Evolutionary conservation across 2,888 invertebrate genomes (phyloP).

Genomic region (Perizoma flavofasciatum): DNA sequence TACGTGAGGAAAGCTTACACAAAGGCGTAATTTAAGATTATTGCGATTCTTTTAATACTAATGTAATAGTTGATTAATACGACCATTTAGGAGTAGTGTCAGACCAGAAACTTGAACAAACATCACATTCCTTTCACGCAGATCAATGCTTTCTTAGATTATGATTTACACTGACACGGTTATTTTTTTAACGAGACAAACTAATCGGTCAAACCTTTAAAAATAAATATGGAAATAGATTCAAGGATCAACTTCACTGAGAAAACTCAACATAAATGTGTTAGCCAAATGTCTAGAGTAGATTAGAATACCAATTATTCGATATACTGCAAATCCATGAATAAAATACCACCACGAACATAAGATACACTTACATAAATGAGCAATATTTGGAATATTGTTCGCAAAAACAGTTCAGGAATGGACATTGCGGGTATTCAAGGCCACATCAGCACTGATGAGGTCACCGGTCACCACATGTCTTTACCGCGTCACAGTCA

Average conservation of each 20-base stretch:
- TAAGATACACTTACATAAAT: conserved; percentile 48
- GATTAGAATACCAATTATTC: conserved; percentile 27
- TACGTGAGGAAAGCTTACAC: neutral
- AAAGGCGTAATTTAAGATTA: no score
- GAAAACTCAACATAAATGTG: conserved; percentile 1
- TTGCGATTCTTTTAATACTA: no score
- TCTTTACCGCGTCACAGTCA: conserved; percentile 26
- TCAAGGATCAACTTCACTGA: no score
- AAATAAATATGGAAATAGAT: no score
- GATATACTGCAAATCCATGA: conserved; percentile 12
- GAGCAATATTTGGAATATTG: conserved; percentile 44
- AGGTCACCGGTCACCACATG: conserved; percentile 54
- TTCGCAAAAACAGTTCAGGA: conserved; percentile 42
- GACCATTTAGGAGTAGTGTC: neutral
- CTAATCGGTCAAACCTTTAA: neutral
- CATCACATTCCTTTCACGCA: neutral
- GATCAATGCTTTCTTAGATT: neutral
- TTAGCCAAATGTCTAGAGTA: conserved; percentile 36
- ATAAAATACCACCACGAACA: conserved; percentile 10
- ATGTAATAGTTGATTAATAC: no score
- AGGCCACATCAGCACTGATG: conserved; percentile 42
- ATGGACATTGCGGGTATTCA: conserved; percentile 42
- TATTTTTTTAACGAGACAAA: neutral
- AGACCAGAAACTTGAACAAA: neutral
- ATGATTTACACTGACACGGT: neutral